These are phyloP conservation scores for Macrophya annulata DNA, from an alignment of 2,888 invertebrate species.

Conservation along the genomic window DNA sequence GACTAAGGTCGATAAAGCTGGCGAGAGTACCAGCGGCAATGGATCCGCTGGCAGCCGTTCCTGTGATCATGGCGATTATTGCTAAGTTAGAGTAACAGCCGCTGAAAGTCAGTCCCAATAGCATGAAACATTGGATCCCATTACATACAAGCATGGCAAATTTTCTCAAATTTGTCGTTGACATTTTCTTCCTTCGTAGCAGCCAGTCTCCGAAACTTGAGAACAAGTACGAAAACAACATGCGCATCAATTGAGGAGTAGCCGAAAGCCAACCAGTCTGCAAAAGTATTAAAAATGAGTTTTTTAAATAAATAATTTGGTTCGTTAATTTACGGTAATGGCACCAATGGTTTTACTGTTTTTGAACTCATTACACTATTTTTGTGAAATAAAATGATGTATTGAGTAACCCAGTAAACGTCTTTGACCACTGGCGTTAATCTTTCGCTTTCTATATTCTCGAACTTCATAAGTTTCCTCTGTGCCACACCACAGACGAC, in stretches of 20 bases:
- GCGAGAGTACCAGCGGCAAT: slow-evolving; percentile 84
- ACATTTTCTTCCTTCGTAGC: slow-evolving; percentile 82
- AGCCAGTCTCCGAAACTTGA: slow-evolving; percentile 83
- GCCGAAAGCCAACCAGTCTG: slow-evolving; percentile 85
- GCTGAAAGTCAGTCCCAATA: slow-evolving; percentile 83
- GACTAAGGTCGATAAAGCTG: slow-evolving; percentile 86
- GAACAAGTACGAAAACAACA: slow-evolving; percentile 82
- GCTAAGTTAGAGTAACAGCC: slow-evolving; percentile 84
- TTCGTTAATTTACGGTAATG: neutral
- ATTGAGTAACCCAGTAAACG: neutral
- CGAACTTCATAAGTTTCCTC: neutral
- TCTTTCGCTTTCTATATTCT: neutral
- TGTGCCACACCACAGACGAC: neutral
- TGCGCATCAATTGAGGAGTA: slow-evolving; percentile 84
- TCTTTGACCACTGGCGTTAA: neutral
- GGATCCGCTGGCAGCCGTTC: slow-evolving; percentile 80
- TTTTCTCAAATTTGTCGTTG: slow-evolving; percentile 84
- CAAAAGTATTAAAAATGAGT: neutral
- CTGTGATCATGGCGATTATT: slow-evolving; percentile 83
- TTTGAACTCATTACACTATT: neutral
- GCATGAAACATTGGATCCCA: slow-evolving; percentile 83
- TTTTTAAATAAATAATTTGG: neutral
- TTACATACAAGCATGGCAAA: slow-evolving; percentile 83
- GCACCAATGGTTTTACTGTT: neutral
- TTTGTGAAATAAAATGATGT: no score